Evolutionary conservation across 2,113 vertebrate genomes (phyloP).

Genomic region (Opisthocomus hoazin): DNA sequence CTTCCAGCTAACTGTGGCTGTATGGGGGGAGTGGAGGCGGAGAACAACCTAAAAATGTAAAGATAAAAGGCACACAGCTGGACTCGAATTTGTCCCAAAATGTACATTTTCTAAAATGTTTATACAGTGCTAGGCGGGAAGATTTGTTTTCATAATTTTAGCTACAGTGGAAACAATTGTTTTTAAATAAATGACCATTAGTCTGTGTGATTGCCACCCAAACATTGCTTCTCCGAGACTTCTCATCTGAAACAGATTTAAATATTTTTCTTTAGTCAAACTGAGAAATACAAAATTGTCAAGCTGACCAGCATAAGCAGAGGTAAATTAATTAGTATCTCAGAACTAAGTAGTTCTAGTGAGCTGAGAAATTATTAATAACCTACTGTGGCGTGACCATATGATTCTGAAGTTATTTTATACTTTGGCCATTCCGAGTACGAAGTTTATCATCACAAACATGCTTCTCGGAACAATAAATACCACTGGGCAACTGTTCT

Average conservation of each 20-base stretch:
- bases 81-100: slow-evolving; percentile 16
- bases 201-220: slow-evolving; percentile 36
- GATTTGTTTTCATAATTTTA: slow-evolving; percentile 34
- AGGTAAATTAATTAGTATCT: slow-evolving; percentile 1
- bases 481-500: not conserved
- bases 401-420: not conserved
- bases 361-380: not conserved
- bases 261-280: slow-evolving; percentile 21
- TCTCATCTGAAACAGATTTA: slow-evolving; percentile 22
- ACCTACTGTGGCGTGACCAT: not conserved
- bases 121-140: not conserved
- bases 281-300: not conserved
- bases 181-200: slow-evolving; percentile 53
- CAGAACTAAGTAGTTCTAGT: not conserved
- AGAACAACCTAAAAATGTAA: not conserved
- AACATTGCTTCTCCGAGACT: not conserved
- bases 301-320: not conserved
- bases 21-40: not conserved
- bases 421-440: not conserved
- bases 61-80: slow-evolving; percentile 37
- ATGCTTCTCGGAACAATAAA: not conserved
- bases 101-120: slow-evolving; percentile 45
- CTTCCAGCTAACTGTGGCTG: slow-evolving; percentile 3
- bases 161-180: slow-evolving; percentile 30
- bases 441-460: not conserved